Percentiles rank a stretch among this genome's conserved stretches.
These are phyloP conservation scores for Eurois occulta DNA, from an alignment of 2,888 invertebrate species.

Conservation along the genomic window DNA sequence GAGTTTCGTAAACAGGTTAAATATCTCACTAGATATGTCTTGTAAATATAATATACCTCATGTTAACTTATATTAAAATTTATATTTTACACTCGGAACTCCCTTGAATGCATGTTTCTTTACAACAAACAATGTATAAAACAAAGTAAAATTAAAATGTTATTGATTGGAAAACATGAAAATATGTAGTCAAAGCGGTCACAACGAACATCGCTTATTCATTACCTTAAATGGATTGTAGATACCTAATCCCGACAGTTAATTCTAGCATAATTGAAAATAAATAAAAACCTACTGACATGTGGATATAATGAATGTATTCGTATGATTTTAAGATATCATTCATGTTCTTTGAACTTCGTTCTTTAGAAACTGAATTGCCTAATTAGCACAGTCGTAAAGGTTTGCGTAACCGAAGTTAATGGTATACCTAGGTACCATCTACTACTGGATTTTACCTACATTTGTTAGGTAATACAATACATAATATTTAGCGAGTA, in stretches of 20 bases:
- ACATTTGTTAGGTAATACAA: slow-evolving; percentile 71
- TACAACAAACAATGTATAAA: not conserved
- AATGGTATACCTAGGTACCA: slow-evolving; percentile 55
- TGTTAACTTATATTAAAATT: not conserved
- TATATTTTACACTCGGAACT: not conserved
- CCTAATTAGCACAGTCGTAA: slow-evolving; percentile 73
- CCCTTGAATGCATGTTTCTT: not conserved
- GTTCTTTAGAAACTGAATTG: slow-evolving; percentile 68
- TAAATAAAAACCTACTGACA: not conserved
- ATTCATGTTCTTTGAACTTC: slow-evolving; percentile 58
- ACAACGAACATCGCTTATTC: not conserved
- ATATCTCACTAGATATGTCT: not conserved
- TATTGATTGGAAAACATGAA: not conserved
- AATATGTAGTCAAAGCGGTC: not conserved
- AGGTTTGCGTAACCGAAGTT: slow-evolving; percentile 70
- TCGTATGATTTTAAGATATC: slow-evolving; percentile 37
- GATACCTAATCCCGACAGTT: not conserved
- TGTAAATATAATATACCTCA: not conserved
- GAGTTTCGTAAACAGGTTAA: not conserved
- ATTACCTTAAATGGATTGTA: not conserved
- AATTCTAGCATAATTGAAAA: slow-evolving; percentile 12
- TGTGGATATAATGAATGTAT: slow-evolving; percentile 16
- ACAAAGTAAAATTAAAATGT: not conserved
- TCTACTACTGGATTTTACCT: slow-evolving; percentile 68
- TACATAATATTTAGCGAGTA: slow-evolving; percentile 65